Percentiles rank a stretch among this genome's conserved stretches.
Conservation (phyloP, 2,888 invertebrate genomes). For the Camptogramma bilineatum region DNA sequence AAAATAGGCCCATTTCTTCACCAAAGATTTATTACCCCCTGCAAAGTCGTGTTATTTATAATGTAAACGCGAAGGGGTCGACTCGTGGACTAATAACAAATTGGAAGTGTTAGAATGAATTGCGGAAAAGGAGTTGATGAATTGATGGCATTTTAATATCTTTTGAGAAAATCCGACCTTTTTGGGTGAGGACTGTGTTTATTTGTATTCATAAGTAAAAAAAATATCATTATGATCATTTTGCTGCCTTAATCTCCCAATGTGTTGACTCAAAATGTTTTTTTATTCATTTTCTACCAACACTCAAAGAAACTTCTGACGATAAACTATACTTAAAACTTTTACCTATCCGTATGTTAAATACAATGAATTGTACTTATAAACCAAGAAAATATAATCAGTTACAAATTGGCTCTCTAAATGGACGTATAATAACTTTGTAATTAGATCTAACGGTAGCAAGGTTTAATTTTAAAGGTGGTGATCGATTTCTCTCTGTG, state of each 20-base stretch:
- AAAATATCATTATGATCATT: no score
- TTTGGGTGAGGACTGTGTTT: neutral
- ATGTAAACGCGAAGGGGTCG: constrained; percentile 26
- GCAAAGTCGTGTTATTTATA: constrained; percentile 35
- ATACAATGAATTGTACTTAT: no score
- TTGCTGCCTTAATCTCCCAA: no score
- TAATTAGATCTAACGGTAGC: constrained; percentile 15
- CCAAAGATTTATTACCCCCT: constrained; percentile 24
- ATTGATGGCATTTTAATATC: neutral
- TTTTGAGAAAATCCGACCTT: neutral
- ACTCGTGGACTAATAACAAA: constrained; percentile 32
- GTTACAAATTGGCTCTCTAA: neutral
- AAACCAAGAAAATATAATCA: neutral
- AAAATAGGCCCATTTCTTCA: constrained; percentile 23
- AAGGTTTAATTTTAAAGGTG: constrained; percentile 10
- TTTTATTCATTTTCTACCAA: no score
- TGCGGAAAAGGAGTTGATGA: constrained; percentile 15
- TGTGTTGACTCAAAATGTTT: no score
- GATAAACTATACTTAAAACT: no score
- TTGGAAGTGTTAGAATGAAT: constrained; percentile 34
- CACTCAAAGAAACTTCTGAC: no score
- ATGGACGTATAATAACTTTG: neutral
- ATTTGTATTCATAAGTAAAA: neutral
- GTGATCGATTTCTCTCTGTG: constrained; percentile 14
- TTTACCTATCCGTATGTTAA: no score